Conservation (phyloP, 2,888 invertebrate species). For the Julus scandinavius region DNA sequence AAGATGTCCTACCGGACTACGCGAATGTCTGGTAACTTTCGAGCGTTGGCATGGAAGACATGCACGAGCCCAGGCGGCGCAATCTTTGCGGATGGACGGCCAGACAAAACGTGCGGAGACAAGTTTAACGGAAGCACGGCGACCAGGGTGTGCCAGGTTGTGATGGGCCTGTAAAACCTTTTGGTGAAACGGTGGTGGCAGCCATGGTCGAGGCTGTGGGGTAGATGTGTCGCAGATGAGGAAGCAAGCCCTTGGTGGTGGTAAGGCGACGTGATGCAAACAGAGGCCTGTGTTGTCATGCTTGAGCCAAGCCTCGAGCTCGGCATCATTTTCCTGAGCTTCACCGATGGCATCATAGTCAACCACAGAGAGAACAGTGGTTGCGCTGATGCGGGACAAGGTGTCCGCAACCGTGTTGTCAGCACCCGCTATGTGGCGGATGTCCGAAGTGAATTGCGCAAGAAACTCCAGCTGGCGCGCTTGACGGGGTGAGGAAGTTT, state of each 20-base stretch:
- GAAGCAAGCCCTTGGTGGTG: not conserved
- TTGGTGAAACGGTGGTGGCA: no score
- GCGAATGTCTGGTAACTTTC: not conserved
- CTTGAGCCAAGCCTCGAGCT: conserved; percentile 49
- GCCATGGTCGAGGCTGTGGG: no score
- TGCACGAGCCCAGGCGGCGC: no score
- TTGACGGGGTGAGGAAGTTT: not conserved
- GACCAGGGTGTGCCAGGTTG: conserved; percentile 31
- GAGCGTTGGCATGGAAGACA: no score
- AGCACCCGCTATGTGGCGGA: conserved; percentile 53
- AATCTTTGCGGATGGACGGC: no score
- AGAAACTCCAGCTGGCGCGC: not conserved
- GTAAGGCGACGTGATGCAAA: conserved; percentile 20
- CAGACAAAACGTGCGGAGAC: no score
- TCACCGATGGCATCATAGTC: conserved; percentile 46
- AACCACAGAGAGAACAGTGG: not conserved
- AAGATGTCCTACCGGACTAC: not conserved
- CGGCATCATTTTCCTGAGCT: conserved; percentile 40
- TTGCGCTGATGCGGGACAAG: conserved; percentile 42
- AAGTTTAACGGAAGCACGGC: no score
- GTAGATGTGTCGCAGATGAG: no score
- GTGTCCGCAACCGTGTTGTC: conserved; percentile 57
- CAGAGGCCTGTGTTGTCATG: conserved; percentile 43
- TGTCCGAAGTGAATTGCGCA: conserved; percentile 54
- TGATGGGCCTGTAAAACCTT: no score